Evolutionary conservation across 2,797 vertebrate species (phyloP), one percentile per base, ranked within the genome.

Genomic region (Sylvia borin): DNA sequence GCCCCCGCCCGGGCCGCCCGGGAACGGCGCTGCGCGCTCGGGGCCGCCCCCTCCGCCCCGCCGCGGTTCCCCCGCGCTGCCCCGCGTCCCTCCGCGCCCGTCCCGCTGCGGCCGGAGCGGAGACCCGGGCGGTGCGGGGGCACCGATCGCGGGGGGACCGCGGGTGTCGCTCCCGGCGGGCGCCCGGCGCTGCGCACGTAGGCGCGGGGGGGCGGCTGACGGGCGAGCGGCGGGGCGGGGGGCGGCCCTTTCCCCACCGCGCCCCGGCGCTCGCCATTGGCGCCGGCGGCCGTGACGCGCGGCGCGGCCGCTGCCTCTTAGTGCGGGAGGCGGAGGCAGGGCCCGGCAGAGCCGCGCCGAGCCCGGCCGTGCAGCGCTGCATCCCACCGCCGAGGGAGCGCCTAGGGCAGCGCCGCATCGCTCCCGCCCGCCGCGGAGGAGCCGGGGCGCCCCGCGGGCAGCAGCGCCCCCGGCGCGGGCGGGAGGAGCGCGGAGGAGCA

Each of bases 281-380:
- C 54, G 79, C 72, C 16, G 65, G 48, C 20, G 43, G 38, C 43
- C 27, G 51, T 96, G 96, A 96, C 95, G 95, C 76, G 80, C 66
- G 22, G 26, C 36, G 62, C 74, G 26, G 92, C 38, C 45, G 93
- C 93, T 78, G 96, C 74, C 92, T 96, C 90, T 96, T 96, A 90
- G 95, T 73, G 89, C 80, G 88, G 61, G 89, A 78, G 93, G 75
- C 67, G 95, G 83, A 85, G 74, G 86, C 43, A 40, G 42, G 70
- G 85, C 77, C 82, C 82, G 91, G 76, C 62, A 85, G 92, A 78
- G 70, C 78, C 64, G 66, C 20, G 64, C 38, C 13, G 14, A 65
- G 51, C 84, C 11, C 36, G 36, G 71, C 48, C 24, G 68, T 7
- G 40, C 9, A 53, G 84, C 18, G 34, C 16, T 18, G 25, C 40